Percentiles rank a stretch among this genome's conserved stretches.
Evolutionary conservation across 2,113 vertebrate genomes (phyloP).

Genomic region (Drymodes brunneopygia): DNA sequence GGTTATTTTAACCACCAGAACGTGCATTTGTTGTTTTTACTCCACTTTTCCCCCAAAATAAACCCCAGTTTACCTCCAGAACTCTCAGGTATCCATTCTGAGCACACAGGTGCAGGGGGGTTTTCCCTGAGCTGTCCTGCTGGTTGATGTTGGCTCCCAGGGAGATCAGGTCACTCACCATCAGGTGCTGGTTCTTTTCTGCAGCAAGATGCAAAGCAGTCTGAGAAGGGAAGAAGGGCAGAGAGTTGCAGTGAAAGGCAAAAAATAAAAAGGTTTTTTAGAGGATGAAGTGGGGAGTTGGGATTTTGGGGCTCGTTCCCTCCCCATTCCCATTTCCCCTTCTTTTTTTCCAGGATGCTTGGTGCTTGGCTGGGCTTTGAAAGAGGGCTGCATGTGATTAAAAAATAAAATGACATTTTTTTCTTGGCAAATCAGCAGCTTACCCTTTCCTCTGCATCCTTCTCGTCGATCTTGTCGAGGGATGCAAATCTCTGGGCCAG

Average conservation of each 20-base stretch:
- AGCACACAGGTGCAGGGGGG: conserved; percentile 81
- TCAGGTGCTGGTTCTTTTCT: conserved; percentile 81
- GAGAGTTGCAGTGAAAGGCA: neutral
- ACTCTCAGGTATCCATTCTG: conserved; percentile 80
- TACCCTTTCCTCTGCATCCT: conserved; percentile 79
- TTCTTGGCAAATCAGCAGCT: neutral
- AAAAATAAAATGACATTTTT: neutral
- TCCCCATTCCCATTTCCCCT: neutral
- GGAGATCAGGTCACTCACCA: conserved; percentile 79
- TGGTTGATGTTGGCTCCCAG: conserved; percentile 77
- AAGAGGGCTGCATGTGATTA: fast-evolving
- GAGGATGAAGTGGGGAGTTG: neutral
- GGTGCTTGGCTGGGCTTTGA: neutral
- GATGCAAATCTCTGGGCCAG: conserved; percentile 74
- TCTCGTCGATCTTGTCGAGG: conserved; percentile 73
- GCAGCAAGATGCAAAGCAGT: conserved; percentile 83
- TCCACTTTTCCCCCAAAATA: fast-evolving
- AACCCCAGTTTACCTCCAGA: conserved; percentile 66
- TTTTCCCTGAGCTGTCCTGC: conserved; percentile 73
- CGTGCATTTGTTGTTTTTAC: fast-evolving
- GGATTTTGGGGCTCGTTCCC: neutral
- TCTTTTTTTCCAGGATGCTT: neutral
- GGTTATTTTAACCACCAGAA: neutral
- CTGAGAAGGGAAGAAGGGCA: conserved; percentile 40
- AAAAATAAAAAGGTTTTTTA: neutral